A percentile compares a stretch with the other conserved stretches of the same genome.
These are phyloP conservation scores for Drosophila borealis DNA, from an alignment of 2,888 invertebrate genomes.

Conservation along the genomic window DNA sequence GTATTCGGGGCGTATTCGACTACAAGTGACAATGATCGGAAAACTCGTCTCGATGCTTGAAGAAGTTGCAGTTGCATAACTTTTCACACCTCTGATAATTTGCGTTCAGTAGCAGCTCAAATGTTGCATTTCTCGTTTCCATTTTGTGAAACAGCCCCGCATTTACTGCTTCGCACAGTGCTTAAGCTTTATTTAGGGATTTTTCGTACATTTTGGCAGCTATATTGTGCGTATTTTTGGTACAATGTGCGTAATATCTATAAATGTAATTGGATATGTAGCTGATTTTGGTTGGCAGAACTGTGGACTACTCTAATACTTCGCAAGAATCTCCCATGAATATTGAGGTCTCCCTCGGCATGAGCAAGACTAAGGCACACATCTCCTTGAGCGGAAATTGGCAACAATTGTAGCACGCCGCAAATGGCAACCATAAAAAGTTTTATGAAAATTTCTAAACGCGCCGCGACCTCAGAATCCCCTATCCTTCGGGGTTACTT, in stretches of 20 bases:
- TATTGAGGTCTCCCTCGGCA: conserved; percentile 10
- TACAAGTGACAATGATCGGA: conserved; percentile 36
- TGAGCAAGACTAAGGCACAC: conserved; percentile 37
- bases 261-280: conserved; percentile 80
- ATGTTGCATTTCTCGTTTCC: conserved; percentile 48
- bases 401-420: conserved; percentile 79
- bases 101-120: conserved; percentile 46
- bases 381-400: conserved; percentile 69
- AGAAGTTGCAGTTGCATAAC: conserved; percentile 36
- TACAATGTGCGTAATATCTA: conserved; percentile 75
- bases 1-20: not conserved
- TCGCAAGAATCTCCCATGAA: conserved; percentile 40
- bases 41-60: conserved; percentile 5
- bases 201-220: conserved; percentile 64
- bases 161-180: conserved; percentile 21
- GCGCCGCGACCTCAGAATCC: conserved; percentile 32
- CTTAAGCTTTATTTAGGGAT: conserved; percentile 65
- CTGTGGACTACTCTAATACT: conserved; percentile 41
- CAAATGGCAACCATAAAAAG: conserved; percentile 81
- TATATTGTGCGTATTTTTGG: conserved; percentile 71
- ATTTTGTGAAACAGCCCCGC: not conserved
- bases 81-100: conserved; percentile 38
- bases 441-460: conserved; percentile 80
- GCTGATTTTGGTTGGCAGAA: conserved; percentile 51
- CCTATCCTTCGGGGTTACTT: conserved; percentile 12